phyloP scores from a whole-genome alignment of 2,888 invertebrate genomes.

The Heterodera filipjevi region DNA sequence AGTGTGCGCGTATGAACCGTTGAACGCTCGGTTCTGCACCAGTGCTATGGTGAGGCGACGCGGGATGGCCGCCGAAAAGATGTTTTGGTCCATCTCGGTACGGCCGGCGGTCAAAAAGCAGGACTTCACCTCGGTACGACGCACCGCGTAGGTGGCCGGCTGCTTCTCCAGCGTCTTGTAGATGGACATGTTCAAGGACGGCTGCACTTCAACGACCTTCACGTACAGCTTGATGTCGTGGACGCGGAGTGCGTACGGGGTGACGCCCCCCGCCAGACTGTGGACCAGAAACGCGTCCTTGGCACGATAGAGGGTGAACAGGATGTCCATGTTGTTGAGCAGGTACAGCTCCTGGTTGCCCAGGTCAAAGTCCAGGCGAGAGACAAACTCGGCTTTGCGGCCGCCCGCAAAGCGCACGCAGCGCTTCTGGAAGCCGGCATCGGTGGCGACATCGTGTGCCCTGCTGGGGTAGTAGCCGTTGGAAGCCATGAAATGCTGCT shows the following conservation, averaged over 20 bases:
- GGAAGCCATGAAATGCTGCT: slow-evolving; percentile 28
- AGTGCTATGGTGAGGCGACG: slow-evolving; percentile 35
- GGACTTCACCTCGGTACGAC: slow-evolving; percentile 36
- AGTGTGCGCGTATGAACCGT: slow-evolving; percentile 26
- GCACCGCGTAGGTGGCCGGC: slow-evolving; percentile 32
- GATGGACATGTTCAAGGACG: too few relatives aligned
- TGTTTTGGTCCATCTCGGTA: slow-evolving; percentile 30
- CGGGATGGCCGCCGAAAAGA: slow-evolving; percentile 36
- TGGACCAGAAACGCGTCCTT: slow-evolving; percentile 33
- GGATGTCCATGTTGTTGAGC: slow-evolving; percentile 31
- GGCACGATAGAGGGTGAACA: slow-evolving; percentile 33
- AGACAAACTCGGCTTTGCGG: slow-evolving; percentile 2
- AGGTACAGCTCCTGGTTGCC: slow-evolving; percentile 35
- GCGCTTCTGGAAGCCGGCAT: slow-evolving; percentile 20
- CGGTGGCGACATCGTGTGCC: slow-evolving; percentile 14
- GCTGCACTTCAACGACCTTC: slow-evolving; percentile 27
- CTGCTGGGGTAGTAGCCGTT: slow-evolving; percentile 28
- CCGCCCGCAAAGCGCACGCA: slow-evolving; percentile 13
- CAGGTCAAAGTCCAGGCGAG: slow-evolving; percentile 34
- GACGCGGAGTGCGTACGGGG: slow-evolving; percentile 24
- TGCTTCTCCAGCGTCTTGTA: too few relatives aligned
- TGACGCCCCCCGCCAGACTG: not conserved
- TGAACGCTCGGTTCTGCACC: slow-evolving; percentile 28
- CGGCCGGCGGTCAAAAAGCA: slow-evolving; percentile 34
- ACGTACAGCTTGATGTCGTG: slow-evolving; percentile 31